These are phyloP conservation scores for Cladorhizidae sp. DNA, from an alignment of 37 sponge, comb jelly and placozoan genomes.

Conservation along the genomic window DNA sequence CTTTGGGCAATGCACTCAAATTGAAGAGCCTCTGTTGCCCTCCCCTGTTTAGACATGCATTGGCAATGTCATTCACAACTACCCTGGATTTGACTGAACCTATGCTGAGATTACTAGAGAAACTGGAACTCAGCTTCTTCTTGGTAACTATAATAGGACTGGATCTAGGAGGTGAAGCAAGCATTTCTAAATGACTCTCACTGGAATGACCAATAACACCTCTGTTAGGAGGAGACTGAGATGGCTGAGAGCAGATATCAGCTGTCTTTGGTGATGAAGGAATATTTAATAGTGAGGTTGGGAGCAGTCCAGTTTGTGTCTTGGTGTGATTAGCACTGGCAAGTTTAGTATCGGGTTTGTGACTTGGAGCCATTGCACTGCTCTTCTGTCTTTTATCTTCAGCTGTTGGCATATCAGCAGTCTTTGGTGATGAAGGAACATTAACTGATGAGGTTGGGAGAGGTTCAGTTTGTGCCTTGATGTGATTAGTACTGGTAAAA, in stretches of 20 bases:
- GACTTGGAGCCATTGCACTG: too few relatives aligned
- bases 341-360: too few relatives aligned
- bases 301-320: neutral
- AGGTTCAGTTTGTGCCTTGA: neutral
- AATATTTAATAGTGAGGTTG: neutral
- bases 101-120: neutral
- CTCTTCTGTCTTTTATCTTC: too few relatives aligned
- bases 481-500: too few relatives aligned
- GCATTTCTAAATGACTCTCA: too few relatives aligned
- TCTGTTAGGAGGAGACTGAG: too few relatives aligned
- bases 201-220: too few relatives aligned
- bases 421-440: too few relatives aligned
- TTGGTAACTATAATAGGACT: neutral
- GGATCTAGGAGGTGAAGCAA: neutral
- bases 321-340: too few relatives aligned
- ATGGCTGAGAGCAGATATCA: too few relatives aligned
- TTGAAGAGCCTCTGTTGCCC: slow-evolving; percentile 23
- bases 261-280: too few relatives aligned
- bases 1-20: slow-evolving; percentile 15
- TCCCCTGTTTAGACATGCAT: neutral
- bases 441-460: neutral
- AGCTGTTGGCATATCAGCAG: too few relatives aligned
- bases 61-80: neutral
- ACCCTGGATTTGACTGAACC: neutral
- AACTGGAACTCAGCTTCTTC: slow-evolving; percentile 8